These are phyloP conservation scores for Paradoxurus hermaphroditus DNA, from an alignment of 2,113 vertebrate genomes.

Conservation along the genomic window DNA sequence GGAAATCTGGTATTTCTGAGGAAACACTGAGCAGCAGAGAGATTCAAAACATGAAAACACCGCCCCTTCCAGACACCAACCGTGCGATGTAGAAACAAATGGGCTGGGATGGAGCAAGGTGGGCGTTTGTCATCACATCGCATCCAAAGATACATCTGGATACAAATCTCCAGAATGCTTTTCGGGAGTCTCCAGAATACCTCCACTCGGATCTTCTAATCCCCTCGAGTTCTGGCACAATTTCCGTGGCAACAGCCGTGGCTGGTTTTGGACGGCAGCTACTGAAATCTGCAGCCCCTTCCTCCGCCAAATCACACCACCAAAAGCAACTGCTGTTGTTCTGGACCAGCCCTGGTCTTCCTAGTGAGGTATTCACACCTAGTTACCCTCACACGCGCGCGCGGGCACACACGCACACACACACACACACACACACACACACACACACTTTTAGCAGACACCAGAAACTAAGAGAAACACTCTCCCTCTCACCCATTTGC, in stretches of 20 bases:
- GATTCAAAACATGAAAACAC: background rate
- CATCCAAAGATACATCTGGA: background rate
- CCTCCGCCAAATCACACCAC: background rate
- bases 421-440: background rate
- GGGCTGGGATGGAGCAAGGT: background rate
- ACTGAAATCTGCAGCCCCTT: background rate
- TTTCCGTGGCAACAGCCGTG: background rate
- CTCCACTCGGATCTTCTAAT: background rate
- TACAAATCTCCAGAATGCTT: background rate
- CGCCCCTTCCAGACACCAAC: background rate
- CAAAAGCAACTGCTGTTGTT: background rate
- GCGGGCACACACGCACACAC: background rate
- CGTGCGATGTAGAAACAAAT: background rate
- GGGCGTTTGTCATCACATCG: background rate
- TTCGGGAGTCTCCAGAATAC: background rate
- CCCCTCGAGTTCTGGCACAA: background rate
- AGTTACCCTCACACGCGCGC: fast-evolving
- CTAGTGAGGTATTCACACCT: background rate
- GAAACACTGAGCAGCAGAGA: background rate
- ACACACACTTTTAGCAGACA: background rate
- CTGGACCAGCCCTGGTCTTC: background rate
- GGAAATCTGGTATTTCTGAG: constrained; percentile 44
- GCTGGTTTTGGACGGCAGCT: background rate
- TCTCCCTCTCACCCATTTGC: background rate
- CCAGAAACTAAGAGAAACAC: background rate